Evolutionary conservation across 2,888 invertebrate genomes (phyloP), one percentile per base, ranked within the genome.

Genomic region (Rosalia funebris): DNA sequence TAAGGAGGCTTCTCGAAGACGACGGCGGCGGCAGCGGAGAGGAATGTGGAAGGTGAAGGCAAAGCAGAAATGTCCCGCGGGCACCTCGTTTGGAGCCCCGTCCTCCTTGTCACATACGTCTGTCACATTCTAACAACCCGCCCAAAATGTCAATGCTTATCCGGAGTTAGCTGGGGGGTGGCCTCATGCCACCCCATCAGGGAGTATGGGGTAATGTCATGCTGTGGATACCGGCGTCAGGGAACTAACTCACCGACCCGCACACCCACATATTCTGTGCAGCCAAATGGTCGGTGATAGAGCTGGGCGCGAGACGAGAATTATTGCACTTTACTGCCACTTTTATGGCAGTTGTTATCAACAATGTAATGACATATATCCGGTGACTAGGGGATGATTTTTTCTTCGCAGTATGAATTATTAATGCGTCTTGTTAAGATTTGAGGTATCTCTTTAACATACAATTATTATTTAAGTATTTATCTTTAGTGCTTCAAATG

Each of bases 81-180:
- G 67, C 65, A 66, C 63, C 63, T 60, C 62, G 54, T 48, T 57
- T 36, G 54, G 37, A 41, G 52, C 45, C 54, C 32, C 56, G 57
- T 57, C 60, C 64, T 53, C 57, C 61, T 61, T 60, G 62, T 62
- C 66, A 70, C 68, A 68, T 63, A 64, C 63, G 69, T 58, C 69
- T 63, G 73, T 76, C 77, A 76, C 77, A 75, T 75, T 77, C 77
- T 78, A 77, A 76, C 73, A 71, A 65, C 71, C 71, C 65, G 69
- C 72, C 74, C 72, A 74, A 78, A 78, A 78, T 77, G 77, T 77
- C 77, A 77, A 75, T 75, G 75, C 75, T 75, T 73, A 74, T 74
- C 75, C 75, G 67, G 69, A 66, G 68, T 62, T 63, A 60, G 63
- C 61, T 64, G 66, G 68, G 60, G 60, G 60, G 57, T 41, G 54